phyloP scores from a whole-genome alignment of 1,140 invertebrate genomes.

The Druon quercuslanigerum region DNA sequence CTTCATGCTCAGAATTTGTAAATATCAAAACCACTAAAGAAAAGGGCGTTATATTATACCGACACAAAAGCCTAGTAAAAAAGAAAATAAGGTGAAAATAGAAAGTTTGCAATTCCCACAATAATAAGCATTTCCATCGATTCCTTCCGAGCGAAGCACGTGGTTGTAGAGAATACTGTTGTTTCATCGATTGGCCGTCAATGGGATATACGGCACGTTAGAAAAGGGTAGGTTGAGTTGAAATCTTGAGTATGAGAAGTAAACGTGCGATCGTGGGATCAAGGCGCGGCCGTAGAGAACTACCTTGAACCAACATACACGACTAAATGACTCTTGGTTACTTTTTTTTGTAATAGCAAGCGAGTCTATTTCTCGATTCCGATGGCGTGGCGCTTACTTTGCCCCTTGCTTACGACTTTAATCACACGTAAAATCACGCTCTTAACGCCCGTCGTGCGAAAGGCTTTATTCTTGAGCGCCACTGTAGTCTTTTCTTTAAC shows the following conservation, averaged over 20 bases:
- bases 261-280: conserved; percentile 49
- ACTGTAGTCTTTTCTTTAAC: neutral
- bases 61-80: too few species aligned
- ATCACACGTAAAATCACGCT: conserved; percentile 17
- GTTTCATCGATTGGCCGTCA: conserved; percentile 1
- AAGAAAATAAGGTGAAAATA: neutral
- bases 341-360: conserved; percentile 26
- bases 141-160: conserved; percentile 10
- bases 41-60: too few species aligned
- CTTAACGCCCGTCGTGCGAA: conserved; percentile 23
- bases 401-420: neutral
- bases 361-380: conserved; percentile 19
- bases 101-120: conserved; percentile 21
- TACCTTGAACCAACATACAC: conserved; percentile 33
- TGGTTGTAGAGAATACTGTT: neutral
- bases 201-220: conserved; percentile 12
- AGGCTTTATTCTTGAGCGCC: neutral
- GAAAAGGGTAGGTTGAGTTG: conserved; percentile 31
- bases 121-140: conserved; percentile 9
- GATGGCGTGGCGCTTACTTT: neutral
- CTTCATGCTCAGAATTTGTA: too few species aligned
- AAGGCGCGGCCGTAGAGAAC: conserved; percentile 37
- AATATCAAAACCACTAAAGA: too few species aligned
- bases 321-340: conserved; percentile 19
- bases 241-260: conserved; percentile 35